Base-by-base conservation (phyloP, 2,888 invertebrate genomes). In the Salpingus planirostris region DNA sequence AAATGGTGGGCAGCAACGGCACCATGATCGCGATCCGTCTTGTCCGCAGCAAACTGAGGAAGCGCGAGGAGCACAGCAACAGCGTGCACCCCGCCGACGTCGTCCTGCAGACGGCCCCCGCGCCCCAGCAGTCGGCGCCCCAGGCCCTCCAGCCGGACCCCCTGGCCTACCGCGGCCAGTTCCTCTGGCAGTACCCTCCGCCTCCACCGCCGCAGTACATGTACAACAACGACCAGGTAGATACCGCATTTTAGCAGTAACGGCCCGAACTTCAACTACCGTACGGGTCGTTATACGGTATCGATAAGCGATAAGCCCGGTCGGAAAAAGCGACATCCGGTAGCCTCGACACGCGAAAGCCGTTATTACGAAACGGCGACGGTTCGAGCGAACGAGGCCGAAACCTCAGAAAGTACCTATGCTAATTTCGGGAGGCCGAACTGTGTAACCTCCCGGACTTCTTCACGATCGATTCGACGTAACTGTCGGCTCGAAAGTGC, bases 41-140 rank as follows among this genome's bases (percentile, higher is more conserved):
- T 79, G 86, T 87, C 70, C 85, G 85, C 78, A 87, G 85, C 70
- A 87, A 87, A 73, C 75, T 87, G 70, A 76, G 85, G 60, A 87
- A 87, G 70, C 76, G 86, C 53, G 86, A 87, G 67, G 86, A 85
- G 62, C 76, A 78, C 65, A 74, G 76, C 46, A 76, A 78, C 56
- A 73, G 75, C 55, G 77, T 77, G 49, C 80, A 78, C 55, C 78
- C 80, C 37, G 74, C 78, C 47, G 75, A 74, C 57, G 74, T 78
- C 43, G 68, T 71, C 23, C 71, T 78, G 44, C 69, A 33, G 46
- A 47, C 59, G 31, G 49, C 55, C 36, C 46, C 59, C 34, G 48
- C 54, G 38, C 46, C 36, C 38, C 34, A 39, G 34, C 52, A 52
- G 42, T 40, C 47, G 26, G 44, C 50, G 44, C 63, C 52, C 47